These are phyloP conservation scores for Paradoxurus hermaphroditus DNA, from an alignment of 2,113 vertebrate genomes.

Conservation along the genomic window DNA sequence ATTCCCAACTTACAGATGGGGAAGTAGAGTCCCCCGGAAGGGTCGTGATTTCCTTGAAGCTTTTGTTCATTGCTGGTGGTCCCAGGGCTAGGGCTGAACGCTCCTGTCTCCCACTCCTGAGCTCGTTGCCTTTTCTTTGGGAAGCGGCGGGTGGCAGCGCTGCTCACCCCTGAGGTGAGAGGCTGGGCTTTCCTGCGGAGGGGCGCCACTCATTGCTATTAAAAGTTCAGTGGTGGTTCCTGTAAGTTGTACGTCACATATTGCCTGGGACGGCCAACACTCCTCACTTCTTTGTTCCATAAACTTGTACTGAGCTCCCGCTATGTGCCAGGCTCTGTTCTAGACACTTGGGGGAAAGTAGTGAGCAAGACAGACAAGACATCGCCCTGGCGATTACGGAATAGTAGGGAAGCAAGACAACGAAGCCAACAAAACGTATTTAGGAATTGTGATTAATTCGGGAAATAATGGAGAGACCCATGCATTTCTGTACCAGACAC, in stretches of 20 bases:
- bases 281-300: neutral
- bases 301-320: neutral
- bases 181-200: neutral
- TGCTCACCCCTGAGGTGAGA: no score
- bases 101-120: neutral
- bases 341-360: neutral
- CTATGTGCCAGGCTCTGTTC: neutral
- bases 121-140: neutral
- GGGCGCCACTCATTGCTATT: neutral
- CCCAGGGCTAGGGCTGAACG: neutral
- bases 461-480: neutral
- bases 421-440: neutral
- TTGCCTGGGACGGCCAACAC: no score
- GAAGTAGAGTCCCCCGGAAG: neutral
- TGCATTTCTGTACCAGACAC: neutral
- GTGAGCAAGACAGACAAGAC: neutral
- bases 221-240: fast-evolving
- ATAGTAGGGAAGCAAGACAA: neutral
- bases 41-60: neutral
- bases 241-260: neutral
- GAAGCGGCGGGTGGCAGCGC: neutral
- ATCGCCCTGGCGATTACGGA: neutral
- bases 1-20: neutral
- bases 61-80: neutral
- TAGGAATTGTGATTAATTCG: fast-evolving